phyloP scores from a whole-genome alignment of 37 sponge, comb jelly and placozoan species.

The Hormiphora californensis region DNA sequence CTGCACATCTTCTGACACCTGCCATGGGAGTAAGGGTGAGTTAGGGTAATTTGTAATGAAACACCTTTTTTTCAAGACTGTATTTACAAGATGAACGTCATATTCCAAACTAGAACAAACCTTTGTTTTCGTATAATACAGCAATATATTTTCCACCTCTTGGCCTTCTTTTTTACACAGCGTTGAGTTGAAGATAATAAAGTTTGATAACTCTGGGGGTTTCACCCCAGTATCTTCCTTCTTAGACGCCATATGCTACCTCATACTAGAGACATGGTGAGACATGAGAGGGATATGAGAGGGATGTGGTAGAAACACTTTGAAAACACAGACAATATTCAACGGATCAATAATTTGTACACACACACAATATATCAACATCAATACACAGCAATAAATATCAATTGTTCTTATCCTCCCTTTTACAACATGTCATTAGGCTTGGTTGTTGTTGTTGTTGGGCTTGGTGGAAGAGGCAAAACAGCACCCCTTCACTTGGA shows the following conservation, averaged over 20 bases:
- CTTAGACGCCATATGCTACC: background rate
- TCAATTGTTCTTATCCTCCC: too few relatives aligned
- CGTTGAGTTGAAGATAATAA: slow-evolving; percentile 29
- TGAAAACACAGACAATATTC: background rate
- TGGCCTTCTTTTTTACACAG: slow-evolving; percentile 55
- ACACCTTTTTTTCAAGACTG: too few relatives aligned
- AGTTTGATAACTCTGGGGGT: background rate
- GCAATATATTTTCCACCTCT: slow-evolving; percentile 81
- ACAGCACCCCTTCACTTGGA: background rate
- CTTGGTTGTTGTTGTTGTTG: too few relatives aligned
- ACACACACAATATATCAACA: background rate
- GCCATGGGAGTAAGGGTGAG: too few relatives aligned
- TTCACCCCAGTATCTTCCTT: slow-evolving; percentile 1
- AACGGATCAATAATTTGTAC: too few relatives aligned
- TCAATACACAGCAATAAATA: background rate
- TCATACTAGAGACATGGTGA: too few relatives aligned
- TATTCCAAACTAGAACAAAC: too few relatives aligned
- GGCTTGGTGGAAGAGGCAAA: too few relatives aligned
- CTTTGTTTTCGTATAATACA: slow-evolving; percentile 68
- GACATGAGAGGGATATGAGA: background rate
- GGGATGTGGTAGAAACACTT: background rate
- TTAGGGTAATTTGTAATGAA: too few relatives aligned
- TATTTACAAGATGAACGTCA: too few relatives aligned
- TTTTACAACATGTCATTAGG: too few relatives aligned
- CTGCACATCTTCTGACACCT: too few relatives aligned